phyloP scores from a whole-genome alignment of 1,140 invertebrate genomes.

The Grapholita molesta region DNA sequence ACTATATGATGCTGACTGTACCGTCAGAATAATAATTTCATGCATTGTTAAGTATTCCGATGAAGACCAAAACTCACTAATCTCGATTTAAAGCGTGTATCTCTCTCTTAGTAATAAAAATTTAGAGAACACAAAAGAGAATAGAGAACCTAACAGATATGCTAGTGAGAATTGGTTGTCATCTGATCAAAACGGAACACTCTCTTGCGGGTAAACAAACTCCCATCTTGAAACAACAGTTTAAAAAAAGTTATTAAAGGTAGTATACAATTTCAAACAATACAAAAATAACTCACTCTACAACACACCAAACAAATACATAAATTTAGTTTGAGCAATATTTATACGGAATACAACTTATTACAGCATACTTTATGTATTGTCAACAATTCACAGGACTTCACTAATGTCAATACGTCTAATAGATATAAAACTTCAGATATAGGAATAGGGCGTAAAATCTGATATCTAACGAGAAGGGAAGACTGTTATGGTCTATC shows the following conservation, averaged over 20 bases:
- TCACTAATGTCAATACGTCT: slow-evolving; percentile 51
- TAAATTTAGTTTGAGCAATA: slow-evolving; percentile 70
- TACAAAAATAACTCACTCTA: slow-evolving; percentile 39
- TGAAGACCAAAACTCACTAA: no score
- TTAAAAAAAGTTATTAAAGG: not conserved
- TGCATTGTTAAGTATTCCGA: no score
- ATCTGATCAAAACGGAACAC: not conserved
- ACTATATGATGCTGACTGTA: no score
- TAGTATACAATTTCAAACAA: slow-evolving; percentile 31
- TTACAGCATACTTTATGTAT: slow-evolving; percentile 59
- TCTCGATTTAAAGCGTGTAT: no score
- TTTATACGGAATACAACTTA: slow-evolving; percentile 60
- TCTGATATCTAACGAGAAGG: slow-evolving; percentile 70
- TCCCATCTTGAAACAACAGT: not conserved
- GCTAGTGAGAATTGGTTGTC: not conserved
- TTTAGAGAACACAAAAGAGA: no score
- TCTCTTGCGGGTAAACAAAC: slow-evolving; percentile 11
- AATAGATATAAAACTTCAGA: slow-evolving; percentile 68
- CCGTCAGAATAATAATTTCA: no score
- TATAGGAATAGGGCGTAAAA: slow-evolving; percentile 71
- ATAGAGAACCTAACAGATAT: no score
- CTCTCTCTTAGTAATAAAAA: no score
- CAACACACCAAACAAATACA: slow-evolving; percentile 37
- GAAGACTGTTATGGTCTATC: slow-evolving; percentile 73
- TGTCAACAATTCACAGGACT: slow-evolving; percentile 71